Base-by-base conservation (phyloP, 2,797 vertebrate genomes). In the Gallinago stenura region DNA sequence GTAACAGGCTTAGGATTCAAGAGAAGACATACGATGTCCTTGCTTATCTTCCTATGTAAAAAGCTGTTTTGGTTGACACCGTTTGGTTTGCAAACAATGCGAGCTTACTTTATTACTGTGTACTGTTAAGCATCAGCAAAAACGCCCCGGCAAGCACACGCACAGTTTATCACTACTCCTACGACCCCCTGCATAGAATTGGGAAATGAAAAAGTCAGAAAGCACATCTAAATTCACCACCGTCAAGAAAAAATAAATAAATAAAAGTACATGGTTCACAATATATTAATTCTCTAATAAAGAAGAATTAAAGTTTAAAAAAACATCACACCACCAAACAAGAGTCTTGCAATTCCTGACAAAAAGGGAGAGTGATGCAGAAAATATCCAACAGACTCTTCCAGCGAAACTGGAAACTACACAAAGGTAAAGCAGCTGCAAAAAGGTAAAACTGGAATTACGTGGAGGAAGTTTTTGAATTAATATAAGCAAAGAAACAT, bases 151-250 rank as follows among this genome's bases (percentile, higher is more conserved):
- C 53, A 68, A 87, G 45, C 31, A 76, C 10, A 22, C 15, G 15
- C 11, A 61, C 20, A 58, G 28, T 15, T 37, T 77, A 54, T 5
- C 31, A 19, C 71, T 71, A 24, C 39, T 31, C n/a, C 28, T 62
- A 19, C 17, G 85, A 89, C 46, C 22, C 51, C 82, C 31, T 45
- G 19, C n/a, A 70, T 10, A 68, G 10, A 77, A n/a, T 15, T 48
- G 26, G 13, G n/a, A 94, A 95, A 95, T 39, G 4, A 64, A 90
- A 69, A 70, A 25, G 51, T 64, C 50, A 84, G 76, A 95, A 80
- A 78, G 24, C 17, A 68, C 30, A 58, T 54, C 26, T 57, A 50
- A 53, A 64, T 22, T 62, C 43, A 2, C 33, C 68, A 65, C 33
- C 39, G 30, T 7, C 20, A 12, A 22, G 14, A 25, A 69, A 53